Conservation (phyloP, 2,888 invertebrate genomes). For the Trachelus troglodyta region DNA sequence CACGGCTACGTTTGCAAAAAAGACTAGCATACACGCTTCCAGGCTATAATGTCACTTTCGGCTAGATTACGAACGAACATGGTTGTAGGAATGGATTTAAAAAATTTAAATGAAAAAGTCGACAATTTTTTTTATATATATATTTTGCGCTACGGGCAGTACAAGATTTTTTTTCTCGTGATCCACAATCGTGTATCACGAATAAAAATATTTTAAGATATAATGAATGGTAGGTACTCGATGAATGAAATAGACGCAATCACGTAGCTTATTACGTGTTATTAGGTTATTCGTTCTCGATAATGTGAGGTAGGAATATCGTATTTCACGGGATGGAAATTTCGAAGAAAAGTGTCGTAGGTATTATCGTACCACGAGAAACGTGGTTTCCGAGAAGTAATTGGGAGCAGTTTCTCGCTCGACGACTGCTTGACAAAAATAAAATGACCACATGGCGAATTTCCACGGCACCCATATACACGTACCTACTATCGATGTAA, state of each 20-base stretch:
- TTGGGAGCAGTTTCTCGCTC: conserved; percentile 12
- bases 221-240: background rate
- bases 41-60: background rate
- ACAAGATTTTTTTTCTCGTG: background rate
- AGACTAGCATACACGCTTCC: background rate
- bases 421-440: conserved; percentile 1
- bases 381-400: conserved; percentile 15
- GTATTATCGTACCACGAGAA: background rate
- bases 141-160: no score
- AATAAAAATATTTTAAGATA: background rate
- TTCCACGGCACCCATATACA: background rate
- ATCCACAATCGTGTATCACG: background rate
- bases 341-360: background rate
- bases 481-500: background rate
- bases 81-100: no score
- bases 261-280: background rate
- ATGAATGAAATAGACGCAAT: background rate
- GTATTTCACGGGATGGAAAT: background rate
- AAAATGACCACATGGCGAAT: background rate
- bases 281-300: background rate
- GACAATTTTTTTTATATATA: no score
- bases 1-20: background rate
- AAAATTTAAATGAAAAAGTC: no score
- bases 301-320: background rate
- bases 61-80: background rate